A percentile compares a stretch with the other conserved stretches of the same genome.
Conservation (phyloP, 1,140 invertebrate species). For the Zaprionus gabonicus region DNA sequence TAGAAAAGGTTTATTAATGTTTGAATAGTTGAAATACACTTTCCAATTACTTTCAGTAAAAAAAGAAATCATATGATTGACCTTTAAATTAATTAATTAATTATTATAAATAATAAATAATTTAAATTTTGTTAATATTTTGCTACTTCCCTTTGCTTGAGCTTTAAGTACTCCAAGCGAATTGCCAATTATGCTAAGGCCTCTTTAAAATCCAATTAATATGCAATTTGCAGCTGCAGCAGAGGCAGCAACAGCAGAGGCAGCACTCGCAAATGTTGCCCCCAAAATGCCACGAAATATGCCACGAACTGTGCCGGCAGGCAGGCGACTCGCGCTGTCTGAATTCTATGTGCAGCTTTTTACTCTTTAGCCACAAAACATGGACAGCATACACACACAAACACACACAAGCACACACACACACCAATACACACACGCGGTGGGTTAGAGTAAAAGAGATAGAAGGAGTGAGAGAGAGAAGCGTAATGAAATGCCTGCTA, state of each 20-base stretch:
- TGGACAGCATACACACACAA: constrained; percentile 3
- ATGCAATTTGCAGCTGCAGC: constrained; percentile 28
- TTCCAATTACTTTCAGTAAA: background rate
- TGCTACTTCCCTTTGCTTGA: background rate
- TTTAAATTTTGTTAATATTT: no score
- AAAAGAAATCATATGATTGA: background rate
- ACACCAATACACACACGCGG: background rate
- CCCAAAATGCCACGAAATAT: constrained; percentile 40
- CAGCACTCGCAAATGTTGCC: constrained; percentile 14
- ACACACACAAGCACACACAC: constrained; percentile 12
- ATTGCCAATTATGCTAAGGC: constrained; percentile 4
- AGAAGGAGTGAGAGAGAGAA: background rate
- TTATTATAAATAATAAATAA: no score
- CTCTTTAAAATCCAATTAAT: constrained; percentile 42
- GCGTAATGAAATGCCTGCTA: constrained; percentile 58
- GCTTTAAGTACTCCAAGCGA: background rate
- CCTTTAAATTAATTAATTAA: no score
- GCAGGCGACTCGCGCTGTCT: constrained; percentile 22
- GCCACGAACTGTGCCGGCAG: constrained; percentile 12
- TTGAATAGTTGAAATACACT: no score
- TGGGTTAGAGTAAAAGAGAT: background rate
- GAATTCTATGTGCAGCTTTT: constrained; percentile 29
- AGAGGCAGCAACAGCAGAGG: background rate
- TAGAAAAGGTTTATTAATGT: no score
- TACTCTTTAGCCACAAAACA: constrained; percentile 20